Evolutionary conservation across 2,113 vertebrate species (phyloP), one percentile per base, ranked within the genome.

Genomic region (Aplodontia rufa): DNA sequence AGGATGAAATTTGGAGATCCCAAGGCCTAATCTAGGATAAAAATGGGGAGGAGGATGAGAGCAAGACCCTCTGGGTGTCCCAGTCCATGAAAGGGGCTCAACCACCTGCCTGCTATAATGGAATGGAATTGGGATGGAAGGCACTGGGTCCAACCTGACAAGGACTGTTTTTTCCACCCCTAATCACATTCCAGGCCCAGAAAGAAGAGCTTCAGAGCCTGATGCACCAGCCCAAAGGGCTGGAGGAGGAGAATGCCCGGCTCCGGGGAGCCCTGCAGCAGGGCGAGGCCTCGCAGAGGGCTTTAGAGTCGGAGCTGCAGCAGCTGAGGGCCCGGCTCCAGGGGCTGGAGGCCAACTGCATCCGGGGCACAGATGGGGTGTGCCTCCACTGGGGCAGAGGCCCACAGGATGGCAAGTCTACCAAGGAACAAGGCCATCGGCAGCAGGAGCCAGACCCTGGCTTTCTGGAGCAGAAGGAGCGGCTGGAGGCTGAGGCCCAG

Each of bases 301-400:
- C 97, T 0, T 97, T 99, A 45, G 98, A 97, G 90, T 98, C 98
- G 0, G 99, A 99, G 96, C 95, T 99, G 96, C 98, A 97, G 97
- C 98, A 84, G 80, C 98, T 99, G 88, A 98, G 96, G 94, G 97
- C 98, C 72, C 97, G 96, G 92, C 96, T 99, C 90, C 98, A 97
- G 30, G 97, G 98, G 1, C 94, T 93, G 85, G 98, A 95, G 22
- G 95, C 60, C 37, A 62, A 26, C 86, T 97, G 97, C 3, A 0
- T 72, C 47, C 78, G 66, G 97, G 98, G 96, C 94, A 85, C 62
- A 1, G 88, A 95, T 35, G 90, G 93, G 8, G 28, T 76, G 60
- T 96, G 87, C 83, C 32, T 84, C 53, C 1, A 0, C 20, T 30
- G 58, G 97, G 66, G 47, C 85, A 66, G 40, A 55, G 47, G n/a